phyloP scores from a whole-genome alignment of 2,888 invertebrate genomes.

The Drepanosiphum platanoidis region DNA sequence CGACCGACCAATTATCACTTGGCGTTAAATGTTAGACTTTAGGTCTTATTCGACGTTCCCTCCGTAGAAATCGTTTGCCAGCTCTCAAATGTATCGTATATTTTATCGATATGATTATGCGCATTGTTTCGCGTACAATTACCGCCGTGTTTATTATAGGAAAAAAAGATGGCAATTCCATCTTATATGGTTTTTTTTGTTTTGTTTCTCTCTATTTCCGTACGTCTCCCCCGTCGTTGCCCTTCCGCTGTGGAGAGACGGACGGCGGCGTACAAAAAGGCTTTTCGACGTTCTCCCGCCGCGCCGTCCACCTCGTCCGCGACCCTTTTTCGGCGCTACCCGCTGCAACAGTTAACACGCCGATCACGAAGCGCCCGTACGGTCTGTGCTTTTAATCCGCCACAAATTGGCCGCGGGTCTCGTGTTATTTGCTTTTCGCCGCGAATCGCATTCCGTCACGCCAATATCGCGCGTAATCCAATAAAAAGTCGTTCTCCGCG shows the following conservation, averaged over 20 bases:
- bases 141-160: neutral
- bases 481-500: neutral
- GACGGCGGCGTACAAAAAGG: constrained; percentile 17
- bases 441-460: constrained; percentile 13
- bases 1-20: no score
- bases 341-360: constrained; percentile 52
- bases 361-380: constrained; percentile 45
- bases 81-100: no score
- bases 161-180: constrained; percentile 1
- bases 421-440: constrained; percentile 12
- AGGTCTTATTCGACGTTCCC: no score
- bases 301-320: neutral
- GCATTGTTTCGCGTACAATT: neutral
- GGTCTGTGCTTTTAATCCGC: constrained; percentile 45
- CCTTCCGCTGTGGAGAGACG: no score
- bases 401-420: constrained; percentile 40
- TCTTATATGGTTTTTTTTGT: neutral
- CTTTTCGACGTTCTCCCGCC: neutral
- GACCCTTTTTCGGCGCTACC: constrained; percentile 19
- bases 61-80: no score
- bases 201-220: no score
- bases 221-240: no score
- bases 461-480: constrained; percentile 33
- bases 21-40: no score
- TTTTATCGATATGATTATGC: no score